Percentiles rank a stretch among this genome's conserved stretches.
Evolutionary conservation across 2,888 invertebrate genomes (phyloP).

Genomic region (Crocallis elinguaria): DNA sequence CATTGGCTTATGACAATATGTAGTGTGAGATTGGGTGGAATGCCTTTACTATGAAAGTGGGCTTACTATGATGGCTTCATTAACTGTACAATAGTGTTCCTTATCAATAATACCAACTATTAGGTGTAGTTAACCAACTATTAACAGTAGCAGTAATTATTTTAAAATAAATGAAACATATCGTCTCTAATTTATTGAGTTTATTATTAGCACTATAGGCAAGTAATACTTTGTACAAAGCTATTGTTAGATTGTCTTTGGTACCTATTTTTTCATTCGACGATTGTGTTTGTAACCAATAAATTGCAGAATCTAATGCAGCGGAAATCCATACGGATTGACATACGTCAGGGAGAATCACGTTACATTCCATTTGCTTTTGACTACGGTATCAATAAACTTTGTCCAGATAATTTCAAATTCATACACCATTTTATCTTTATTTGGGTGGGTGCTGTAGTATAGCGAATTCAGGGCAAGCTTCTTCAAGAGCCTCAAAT

Average conservation of each 20-base stretch:
- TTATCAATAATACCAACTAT: too few species aligned
- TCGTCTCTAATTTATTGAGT: too few species aligned
- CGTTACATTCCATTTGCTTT: slow-evolving; percentile 42
- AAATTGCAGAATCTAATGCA: slow-evolving; percentile 1
- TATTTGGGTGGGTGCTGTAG: slow-evolving; percentile 85
- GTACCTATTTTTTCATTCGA: background rate
- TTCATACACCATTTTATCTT: slow-evolving; percentile 63
- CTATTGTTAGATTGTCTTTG: background rate
- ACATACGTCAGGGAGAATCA: slow-evolving; percentile 2
- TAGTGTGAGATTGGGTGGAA: too few species aligned
- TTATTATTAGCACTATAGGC: too few species aligned
- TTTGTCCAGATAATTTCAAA: slow-evolving; percentile 73
- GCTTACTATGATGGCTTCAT: too few species aligned
- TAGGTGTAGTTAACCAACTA: too few species aligned
- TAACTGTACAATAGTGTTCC: too few species aligned
- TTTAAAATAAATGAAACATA: too few species aligned
- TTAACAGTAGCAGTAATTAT: too few species aligned
- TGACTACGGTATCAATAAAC: slow-evolving; percentile 63
- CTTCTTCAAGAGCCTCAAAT: slow-evolving; percentile 89
- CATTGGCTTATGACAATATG: too few species aligned
- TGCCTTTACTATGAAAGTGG: too few species aligned
- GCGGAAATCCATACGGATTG: background rate
- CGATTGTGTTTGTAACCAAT: background rate
- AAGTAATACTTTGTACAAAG: background rate
- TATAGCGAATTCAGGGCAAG: slow-evolving; percentile 90